Conservation (phyloP, 2,113 vertebrate species). For the Clupea harengus region DNA sequence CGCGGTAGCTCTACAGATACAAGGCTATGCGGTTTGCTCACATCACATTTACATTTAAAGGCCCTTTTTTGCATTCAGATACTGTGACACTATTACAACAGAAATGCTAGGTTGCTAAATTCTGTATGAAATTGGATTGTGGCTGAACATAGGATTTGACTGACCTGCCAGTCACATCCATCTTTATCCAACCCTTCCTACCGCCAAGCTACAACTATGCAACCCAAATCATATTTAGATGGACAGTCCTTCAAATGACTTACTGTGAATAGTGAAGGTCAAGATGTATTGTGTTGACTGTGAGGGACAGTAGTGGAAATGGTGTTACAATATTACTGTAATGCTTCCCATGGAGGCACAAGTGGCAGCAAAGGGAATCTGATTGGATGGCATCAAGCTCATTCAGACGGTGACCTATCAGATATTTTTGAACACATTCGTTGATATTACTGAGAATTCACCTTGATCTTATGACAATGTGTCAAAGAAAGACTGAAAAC, state of each 20-base stretch:
- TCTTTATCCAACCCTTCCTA: neutral
- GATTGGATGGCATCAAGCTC: neutral
- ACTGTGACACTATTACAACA: neutral
- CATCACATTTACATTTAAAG: neutral
- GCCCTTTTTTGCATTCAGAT: neutral
- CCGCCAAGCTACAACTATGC: neutral
- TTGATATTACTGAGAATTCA: neutral
- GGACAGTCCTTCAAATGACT: neutral
- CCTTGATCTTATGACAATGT: too few relatives aligned
- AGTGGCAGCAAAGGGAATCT: neutral
- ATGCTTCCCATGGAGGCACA: neutral
- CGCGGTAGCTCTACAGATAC: neutral
- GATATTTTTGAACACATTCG: neutral
- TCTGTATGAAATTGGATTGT: neutral
- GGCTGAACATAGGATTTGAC: neutral
- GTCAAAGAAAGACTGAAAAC: too few relatives aligned
- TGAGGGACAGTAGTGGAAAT: too few relatives aligned
- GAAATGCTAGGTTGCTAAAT: neutral
- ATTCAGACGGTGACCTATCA: neutral
- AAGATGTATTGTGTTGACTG: neutral
- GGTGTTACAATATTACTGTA: neutral
- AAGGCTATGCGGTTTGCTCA: neutral
- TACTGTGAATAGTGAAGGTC: neutral
- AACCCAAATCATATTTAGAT: neutral
- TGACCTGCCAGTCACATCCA: neutral